Percentiles rank a stretch among this genome's conserved stretches.
Conservation (phyloP, 2,888 invertebrate species). For the Netelia fuscicornis region DNA sequence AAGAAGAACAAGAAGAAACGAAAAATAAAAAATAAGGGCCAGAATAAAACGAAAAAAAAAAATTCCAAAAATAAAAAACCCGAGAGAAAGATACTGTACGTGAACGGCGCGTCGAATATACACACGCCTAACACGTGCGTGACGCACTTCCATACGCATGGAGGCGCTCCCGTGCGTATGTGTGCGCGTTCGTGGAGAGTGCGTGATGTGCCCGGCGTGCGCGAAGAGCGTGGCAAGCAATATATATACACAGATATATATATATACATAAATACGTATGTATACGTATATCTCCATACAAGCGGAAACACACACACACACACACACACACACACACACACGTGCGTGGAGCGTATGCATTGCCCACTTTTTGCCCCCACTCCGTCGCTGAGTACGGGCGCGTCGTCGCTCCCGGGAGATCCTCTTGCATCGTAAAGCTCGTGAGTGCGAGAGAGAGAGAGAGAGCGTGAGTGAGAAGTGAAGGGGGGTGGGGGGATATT, state of each 20-base stretch:
- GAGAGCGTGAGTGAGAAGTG: background rate
- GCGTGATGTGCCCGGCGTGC: constrained; percentile 75
- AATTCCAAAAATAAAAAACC: constrained; percentile 22
- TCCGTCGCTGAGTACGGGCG: constrained; percentile 51
- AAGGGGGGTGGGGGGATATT: constrained; percentile 6
- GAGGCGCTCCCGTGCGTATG: constrained; percentile 52
- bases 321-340: background rate
- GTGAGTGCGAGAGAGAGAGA: constrained; percentile 48
- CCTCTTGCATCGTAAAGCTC: constrained; percentile 44
- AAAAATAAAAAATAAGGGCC: constrained; percentile 19
- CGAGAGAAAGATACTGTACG: constrained; percentile 30
- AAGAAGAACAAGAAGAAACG: background rate
- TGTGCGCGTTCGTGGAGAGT: constrained; percentile 11
- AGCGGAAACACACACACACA: background rate
- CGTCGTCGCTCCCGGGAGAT: constrained; percentile 60
- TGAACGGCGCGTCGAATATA: constrained; percentile 67
- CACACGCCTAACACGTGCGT: constrained; percentile 71
- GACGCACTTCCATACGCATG: constrained; percentile 60
- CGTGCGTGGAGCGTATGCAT: constrained; percentile 56
- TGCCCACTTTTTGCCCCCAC: constrained; percentile 72
- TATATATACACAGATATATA: constrained; percentile 6
- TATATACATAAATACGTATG: too few relatives aligned
- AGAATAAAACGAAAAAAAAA: constrained; percentile 39
- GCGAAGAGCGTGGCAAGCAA: constrained; percentile 80
- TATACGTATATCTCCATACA: background rate